Conservation (phyloP, 2,888 invertebrate species). For the Chloroclysta siterata region DNA sequence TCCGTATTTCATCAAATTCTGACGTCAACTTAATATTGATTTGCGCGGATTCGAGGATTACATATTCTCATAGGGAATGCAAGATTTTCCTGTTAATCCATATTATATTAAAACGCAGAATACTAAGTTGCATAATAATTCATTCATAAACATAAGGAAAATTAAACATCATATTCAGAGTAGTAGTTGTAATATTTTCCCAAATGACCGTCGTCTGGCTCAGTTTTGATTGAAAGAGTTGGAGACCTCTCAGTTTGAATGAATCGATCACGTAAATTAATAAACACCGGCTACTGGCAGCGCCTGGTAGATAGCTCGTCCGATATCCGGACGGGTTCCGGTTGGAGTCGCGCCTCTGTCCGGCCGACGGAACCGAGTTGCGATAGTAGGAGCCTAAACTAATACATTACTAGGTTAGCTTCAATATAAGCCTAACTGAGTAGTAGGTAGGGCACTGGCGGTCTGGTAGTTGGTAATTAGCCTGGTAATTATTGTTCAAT, state of each 20-base stretch:
- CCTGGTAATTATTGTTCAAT: too few relatives aligned
- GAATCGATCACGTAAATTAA: slow-evolving; percentile 32
- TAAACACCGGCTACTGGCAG: slow-evolving; percentile 38
- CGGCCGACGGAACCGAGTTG: slow-evolving; percentile 43
- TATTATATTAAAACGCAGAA: background rate
- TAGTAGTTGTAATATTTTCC: background rate
- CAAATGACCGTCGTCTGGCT: background rate
- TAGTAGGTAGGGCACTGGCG: background rate
- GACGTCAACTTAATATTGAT: slow-evolving; percentile 12
- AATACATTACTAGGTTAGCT: slow-evolving; percentile 9
- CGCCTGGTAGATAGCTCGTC: slow-evolving; percentile 49
- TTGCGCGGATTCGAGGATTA: background rate
- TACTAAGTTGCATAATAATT: too few relatives aligned
- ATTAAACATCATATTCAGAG: background rate
- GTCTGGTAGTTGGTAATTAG: background rate
- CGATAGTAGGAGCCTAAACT: slow-evolving; percentile 33
- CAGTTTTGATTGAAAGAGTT: slow-evolving; percentile 4
- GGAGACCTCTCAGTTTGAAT: slow-evolving; percentile 3
- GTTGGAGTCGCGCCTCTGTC: slow-evolving; percentile 44
- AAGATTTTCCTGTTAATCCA: background rate
- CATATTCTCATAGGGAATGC: slow-evolving; percentile 6
- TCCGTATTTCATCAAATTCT: slow-evolving; percentile 18
- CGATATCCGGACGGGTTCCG: slow-evolving; percentile 53
- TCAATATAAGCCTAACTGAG: background rate
- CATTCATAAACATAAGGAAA: background rate